phyloP scores from a whole-genome alignment of 2,797 vertebrate species.

The Xyrichtys novacula region DNA sequence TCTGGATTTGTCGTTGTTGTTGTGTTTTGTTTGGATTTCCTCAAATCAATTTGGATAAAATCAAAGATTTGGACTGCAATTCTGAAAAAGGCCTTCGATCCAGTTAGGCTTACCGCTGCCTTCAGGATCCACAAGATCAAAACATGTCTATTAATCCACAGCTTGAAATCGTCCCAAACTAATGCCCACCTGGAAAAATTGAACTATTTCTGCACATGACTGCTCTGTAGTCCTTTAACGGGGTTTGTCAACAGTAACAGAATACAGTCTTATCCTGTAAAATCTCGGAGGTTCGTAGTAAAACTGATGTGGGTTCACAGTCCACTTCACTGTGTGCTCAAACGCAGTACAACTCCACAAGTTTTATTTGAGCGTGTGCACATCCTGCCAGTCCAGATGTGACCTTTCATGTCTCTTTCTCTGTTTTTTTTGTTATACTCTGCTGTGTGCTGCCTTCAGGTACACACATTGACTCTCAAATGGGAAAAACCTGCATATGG shows the following conservation, averaged over 20 bases:
- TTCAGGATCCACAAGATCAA: not conserved
- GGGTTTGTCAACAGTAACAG: not conserved
- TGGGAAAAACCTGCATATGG: not conserved
- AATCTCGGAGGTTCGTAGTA: not conserved
- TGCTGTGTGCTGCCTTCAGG: constrained; percentile 11
- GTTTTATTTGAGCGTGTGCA: constrained; percentile 30
- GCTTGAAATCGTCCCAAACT: constrained; percentile 3
- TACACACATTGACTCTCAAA: constrained; percentile 5
- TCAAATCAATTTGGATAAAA: not conserved
- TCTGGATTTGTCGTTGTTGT: not conserved
- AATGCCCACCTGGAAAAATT: too few species aligned
- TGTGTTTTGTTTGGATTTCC: not conserved
- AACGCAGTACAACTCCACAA: constrained; percentile 9
- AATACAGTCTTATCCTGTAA: not conserved
- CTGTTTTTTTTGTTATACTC: constrained; percentile 8
- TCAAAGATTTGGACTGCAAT: not conserved
- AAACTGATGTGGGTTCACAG: not conserved
- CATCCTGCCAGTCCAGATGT: constrained; percentile 14
- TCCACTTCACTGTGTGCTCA: constrained; percentile 10
- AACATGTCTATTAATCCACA: not conserved
- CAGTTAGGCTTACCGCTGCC: not conserved
- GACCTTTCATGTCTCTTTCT: constrained; percentile 26
- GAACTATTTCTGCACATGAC: too few species aligned
- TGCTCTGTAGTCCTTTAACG: not conserved
- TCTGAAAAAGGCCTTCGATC: not conserved